Conservation (phyloP, 2,888 invertebrate genomes). For the Standfussiana lucernea region DNA sequence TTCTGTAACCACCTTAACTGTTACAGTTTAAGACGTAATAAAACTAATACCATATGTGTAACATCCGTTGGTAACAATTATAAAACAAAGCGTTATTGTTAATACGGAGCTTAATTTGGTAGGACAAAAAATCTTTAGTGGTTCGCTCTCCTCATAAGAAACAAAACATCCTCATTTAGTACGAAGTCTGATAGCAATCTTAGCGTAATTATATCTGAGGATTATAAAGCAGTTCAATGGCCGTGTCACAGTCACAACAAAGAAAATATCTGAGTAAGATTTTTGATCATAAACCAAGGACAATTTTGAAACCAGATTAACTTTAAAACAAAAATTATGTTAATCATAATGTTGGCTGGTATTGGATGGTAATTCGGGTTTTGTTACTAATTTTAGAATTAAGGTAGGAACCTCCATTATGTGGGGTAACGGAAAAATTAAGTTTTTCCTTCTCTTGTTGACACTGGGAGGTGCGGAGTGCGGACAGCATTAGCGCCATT, state of each 20-base stretch:
- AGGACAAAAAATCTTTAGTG: conserved; percentile 74
- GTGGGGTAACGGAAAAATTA: neutral
- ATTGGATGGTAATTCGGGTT: conserved; percentile 8
- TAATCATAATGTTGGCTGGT: conserved; percentile 21
- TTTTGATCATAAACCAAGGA: conserved; percentile 37
- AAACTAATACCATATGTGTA: conserved; percentile 47
- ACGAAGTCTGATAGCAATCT: conserved; percentile 81
- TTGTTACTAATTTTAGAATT: neutral
- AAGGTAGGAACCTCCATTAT: neutral
- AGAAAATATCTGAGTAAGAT: conserved; percentile 42
- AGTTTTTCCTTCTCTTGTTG: neutral
- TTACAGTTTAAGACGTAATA: conserved; percentile 44
- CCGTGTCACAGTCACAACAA: conserved; percentile 60
- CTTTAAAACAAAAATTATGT: conserved; percentile 23
- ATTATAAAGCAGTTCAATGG: conserved; percentile 73
- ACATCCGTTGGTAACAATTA: conserved; percentile 67
- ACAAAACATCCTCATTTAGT: conserved; percentile 85
- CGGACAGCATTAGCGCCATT: neutral
- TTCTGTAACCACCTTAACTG: conserved; percentile 24
- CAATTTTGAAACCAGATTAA: conserved; percentile 29
- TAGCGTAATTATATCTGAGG: conserved; percentile 82
- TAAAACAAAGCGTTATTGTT: conserved; percentile 74
- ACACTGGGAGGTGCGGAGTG: neutral
- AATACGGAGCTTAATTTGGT: conserved; percentile 76
- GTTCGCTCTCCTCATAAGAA: conserved; percentile 67